Percentiles rank a stretch among this genome's conserved stretches.
Conservation (phyloP, 2,797 vertebrate species). For the Gymnopithys bicolor region DNA sequence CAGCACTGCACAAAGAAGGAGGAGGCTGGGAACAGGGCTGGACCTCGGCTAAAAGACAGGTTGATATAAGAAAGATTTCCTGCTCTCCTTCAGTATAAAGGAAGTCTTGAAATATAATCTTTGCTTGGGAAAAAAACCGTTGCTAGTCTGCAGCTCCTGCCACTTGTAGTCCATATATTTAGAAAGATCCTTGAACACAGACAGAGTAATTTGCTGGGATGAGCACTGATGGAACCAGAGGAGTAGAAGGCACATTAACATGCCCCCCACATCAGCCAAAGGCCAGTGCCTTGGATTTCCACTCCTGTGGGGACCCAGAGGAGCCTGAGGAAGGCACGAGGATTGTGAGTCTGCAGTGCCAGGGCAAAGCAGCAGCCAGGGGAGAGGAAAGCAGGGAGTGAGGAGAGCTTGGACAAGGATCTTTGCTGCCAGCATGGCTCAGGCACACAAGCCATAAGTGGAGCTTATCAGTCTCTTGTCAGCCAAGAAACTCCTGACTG, state of each 20-base stretch:
- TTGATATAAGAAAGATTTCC: neutral
- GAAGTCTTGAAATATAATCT: conserved; percentile 10
- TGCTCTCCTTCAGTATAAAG: neutral
- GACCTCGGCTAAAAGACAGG: neutral
- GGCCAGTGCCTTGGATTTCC: neutral
- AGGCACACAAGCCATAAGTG: neutral
- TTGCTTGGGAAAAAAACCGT: neutral
- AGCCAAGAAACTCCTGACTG: neutral
- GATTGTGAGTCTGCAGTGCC: neutral
- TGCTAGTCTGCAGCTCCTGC: neutral
- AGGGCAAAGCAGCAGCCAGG: neutral
- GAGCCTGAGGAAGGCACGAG: neutral
- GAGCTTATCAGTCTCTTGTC: neutral
- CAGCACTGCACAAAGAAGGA: neutral
- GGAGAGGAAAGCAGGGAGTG: neutral
- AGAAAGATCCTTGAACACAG: conserved; percentile 36
- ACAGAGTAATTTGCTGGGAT: conserved; percentile 30
- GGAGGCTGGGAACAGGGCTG: neutral
- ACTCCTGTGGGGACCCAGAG: neutral
- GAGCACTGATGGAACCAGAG: neutral
- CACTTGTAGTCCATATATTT: conserved; percentile 23
- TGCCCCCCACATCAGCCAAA: neutral
- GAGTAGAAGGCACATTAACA: neutral
- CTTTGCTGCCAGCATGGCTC: rapidly evolving
- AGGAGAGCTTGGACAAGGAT: neutral